phyloP scores from a whole-genome alignment of 1,140 invertebrate species.

The Drosophila kikkawai region DNA sequence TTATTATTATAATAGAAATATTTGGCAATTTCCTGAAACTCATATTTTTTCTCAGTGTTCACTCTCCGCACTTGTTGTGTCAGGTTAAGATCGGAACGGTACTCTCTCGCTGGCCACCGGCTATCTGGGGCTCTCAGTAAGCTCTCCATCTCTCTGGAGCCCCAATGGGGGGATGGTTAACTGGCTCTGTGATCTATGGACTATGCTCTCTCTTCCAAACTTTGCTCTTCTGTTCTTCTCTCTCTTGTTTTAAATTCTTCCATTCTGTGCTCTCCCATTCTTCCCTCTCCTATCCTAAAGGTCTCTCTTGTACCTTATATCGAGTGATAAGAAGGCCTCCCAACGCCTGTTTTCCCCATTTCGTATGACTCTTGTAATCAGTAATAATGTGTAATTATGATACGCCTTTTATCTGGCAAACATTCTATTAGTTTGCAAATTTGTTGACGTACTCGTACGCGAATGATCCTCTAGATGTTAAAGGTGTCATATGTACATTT shows the following conservation, averaged over 20 bases:
- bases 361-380: constrained; percentile 50
- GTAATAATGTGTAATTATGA: constrained; percentile 29
- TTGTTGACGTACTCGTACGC: not conserved
- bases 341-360: constrained; percentile 12
- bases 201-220: not conserved
- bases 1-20: too few relatives aligned
- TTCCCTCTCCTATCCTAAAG: not conserved
- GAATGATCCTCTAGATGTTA: not conserved
- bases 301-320: not conserved
- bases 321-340: constrained; percentile 34
- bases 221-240: not conserved
- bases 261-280: not conserved
- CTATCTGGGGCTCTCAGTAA: not conserved
- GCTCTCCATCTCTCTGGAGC: not conserved
- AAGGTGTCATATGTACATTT: constrained; percentile 4
- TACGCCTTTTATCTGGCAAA: constrained; percentile 21
- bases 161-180: not conserved
- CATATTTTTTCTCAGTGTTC: not conserved
- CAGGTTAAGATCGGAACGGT: constrained; percentile 37
- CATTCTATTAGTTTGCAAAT: constrained; percentile 2
- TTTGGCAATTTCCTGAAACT: too few relatives aligned
- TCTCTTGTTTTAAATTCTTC: not conserved
- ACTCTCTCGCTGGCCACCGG: not conserved
- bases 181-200: not conserved
- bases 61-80: constrained; percentile 24